phyloP scores from a whole-genome alignment of 2,888 invertebrate genomes.

The Scaeva pyrastri region DNA sequence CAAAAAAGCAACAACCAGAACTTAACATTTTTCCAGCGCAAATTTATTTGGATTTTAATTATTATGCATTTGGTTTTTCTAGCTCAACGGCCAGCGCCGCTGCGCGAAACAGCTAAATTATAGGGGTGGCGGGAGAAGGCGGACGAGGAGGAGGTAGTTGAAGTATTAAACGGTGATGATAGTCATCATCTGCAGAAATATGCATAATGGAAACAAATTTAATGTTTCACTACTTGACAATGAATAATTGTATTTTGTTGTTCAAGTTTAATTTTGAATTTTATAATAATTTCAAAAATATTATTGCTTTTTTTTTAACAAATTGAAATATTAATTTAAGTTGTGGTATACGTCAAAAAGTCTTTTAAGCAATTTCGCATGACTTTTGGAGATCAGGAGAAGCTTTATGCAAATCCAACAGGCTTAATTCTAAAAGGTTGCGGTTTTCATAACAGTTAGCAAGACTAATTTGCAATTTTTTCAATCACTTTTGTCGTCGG shows the following conservation, averaged over 20 bases:
- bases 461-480: too few species aligned
- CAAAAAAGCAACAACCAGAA: slow-evolving; percentile 37
- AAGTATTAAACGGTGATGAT: slow-evolving; percentile 18
- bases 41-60: slow-evolving; percentile 72
- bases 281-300: slow-evolving; percentile 17
- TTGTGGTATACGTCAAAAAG: neutral
- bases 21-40: slow-evolving; percentile 54
- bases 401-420: too few species aligned
- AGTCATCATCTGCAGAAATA: slow-evolving; percentile 58
- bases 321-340: slow-evolving; percentile 17
- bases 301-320: slow-evolving; percentile 13
- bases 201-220: slow-evolving; percentile 63
- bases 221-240: slow-evolving; percentile 70
- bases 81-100: neutral
- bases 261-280: slow-evolving; percentile 26
- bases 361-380: too few species aligned
- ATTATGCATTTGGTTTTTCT: slow-evolving; percentile 54
- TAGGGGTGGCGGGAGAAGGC: neutral
- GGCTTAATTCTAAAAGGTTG: too few species aligned
- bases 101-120: too few species aligned
- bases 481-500: too few species aligned
- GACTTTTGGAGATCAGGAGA: too few species aligned
- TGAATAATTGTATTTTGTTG: slow-evolving; percentile 64
- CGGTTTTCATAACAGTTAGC: too few species aligned
- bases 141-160: neutral